Percentiles rank a stretch among this genome's conserved stretches.
These are phyloP conservation scores for Prionailurus bengalensis DNA, from an alignment of 2,113 vertebrate species.

Conservation along the genomic window DNA sequence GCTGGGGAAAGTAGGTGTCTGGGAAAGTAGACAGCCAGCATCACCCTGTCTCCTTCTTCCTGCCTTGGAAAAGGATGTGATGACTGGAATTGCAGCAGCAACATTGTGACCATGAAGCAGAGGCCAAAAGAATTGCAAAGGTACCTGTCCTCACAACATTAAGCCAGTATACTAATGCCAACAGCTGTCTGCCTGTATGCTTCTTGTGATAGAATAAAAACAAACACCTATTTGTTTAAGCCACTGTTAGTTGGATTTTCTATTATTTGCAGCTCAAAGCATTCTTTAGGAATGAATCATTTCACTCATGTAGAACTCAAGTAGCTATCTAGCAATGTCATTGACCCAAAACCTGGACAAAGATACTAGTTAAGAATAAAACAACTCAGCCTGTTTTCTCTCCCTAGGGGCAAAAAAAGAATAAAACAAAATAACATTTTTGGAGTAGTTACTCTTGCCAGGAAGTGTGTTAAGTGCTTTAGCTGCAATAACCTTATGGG, in stretches of 20 bases:
- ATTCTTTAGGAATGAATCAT: slow-evolving; percentile 31
- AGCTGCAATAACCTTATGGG: background rate
- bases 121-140: background rate
- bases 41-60: background rate
- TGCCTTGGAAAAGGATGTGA: background rate
- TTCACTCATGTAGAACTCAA: background rate
- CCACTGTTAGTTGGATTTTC: background rate
- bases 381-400: background rate
- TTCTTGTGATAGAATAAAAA: background rate
- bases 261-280: slow-evolving; percentile 39
- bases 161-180: background rate
- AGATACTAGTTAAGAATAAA: slow-evolving; percentile 13
- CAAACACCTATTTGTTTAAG: slow-evolving; percentile 24
- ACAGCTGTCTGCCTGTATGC: background rate
- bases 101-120: background rate
- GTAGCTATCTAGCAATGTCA: background rate
- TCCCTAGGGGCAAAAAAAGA: background rate
- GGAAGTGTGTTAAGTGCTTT: background rate
- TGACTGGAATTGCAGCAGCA: background rate
- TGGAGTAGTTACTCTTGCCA: background rate
- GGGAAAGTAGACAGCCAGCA: background rate
- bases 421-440: background rate
- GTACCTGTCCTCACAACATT: background rate
- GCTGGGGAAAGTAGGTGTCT: background rate
- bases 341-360: background rate